These are phyloP conservation scores for Percina caprodes DNA, from an alignment of 2,113 vertebrate genomes.

Conservation along the genomic window DNA sequence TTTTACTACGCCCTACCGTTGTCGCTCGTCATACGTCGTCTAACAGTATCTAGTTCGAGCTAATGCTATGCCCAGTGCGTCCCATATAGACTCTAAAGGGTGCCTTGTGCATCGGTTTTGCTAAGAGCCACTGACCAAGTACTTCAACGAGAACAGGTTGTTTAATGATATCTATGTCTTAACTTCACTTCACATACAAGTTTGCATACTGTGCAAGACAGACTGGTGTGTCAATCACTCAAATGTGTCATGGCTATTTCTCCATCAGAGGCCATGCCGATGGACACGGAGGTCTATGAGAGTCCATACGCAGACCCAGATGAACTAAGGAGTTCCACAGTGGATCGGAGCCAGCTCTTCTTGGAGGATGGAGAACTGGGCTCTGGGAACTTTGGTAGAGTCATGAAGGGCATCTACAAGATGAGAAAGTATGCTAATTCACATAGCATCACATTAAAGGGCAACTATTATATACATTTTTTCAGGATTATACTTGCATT, in stretches of 20 bases:
- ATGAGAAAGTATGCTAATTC: slow-evolving; percentile 91
- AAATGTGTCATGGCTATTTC: neutral
- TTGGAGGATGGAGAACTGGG: slow-evolving; percentile 95
- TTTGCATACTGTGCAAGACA: neutral
- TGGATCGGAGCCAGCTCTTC: slow-evolving; percentile 87
- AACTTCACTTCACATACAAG: neutral
- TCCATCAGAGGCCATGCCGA: slow-evolving; percentile 88
- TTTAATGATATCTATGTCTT: neutral
- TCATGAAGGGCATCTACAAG: slow-evolving; percentile 92
- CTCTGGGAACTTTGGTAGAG: slow-evolving; percentile 97
- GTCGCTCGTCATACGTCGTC: too few relatives aligned
- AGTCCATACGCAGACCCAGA: slow-evolving; percentile 98
- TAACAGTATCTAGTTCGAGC: too few relatives aligned
- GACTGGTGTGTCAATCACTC: neutral
- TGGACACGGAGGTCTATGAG: slow-evolving; percentile 95
- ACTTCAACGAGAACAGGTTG: too few relatives aligned
- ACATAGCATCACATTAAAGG: neutral
- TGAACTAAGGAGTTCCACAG: slow-evolving; percentile 91
- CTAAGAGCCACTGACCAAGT: too few relatives aligned
- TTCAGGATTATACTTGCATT: too few relatives aligned
- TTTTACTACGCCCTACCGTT: too few relatives aligned
- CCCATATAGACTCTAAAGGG: too few relatives aligned
- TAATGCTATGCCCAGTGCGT: too few relatives aligned
- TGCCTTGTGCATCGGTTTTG: too few relatives aligned
- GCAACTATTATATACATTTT: too few relatives aligned